Evolutionary conservation across 2,888 invertebrate species (phyloP), one percentile per base, ranked within the genome.

Genomic region (Clusia tigrina): DNA sequence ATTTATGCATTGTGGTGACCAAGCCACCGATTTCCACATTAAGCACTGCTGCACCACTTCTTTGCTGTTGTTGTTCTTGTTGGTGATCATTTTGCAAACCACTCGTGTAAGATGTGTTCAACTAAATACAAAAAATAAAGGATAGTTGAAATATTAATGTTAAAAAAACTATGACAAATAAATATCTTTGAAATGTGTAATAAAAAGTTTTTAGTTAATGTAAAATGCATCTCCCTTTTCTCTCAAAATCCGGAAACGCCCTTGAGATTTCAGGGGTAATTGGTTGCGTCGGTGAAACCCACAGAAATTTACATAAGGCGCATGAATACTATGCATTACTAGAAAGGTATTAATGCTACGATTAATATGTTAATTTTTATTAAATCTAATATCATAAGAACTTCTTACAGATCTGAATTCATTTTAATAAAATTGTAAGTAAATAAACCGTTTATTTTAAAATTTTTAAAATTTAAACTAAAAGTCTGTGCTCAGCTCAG

Each of bases 1-100:
- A 83, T 69, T 79, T 80, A 62, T 83, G 80, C 80, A 83, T 79
- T 32, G 76, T 81, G 32, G 83, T 83, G 46, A 83, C 83, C 60
- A 83, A 72, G 12, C 83, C 83, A 24, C 83, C 83, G 53, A 83
- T 82, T 76, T 82, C 79, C 52, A 83, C 53, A 67, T 81, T 80
- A 12, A 82, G 68, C 74, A 78, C 77, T 12, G 71, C 66, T 9
- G 71, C 64, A 26, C 38, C 58, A 53, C 59, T 59, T 23, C 61
- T 66, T 18, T 66, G 62, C 46, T 68, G 67, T 60, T 71, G 66
- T 17, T 62, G 63, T n/a, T 67, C 64, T 48, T 68, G 65, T 2
- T 69, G 67, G 60, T 71, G 66, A 17, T 62, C 62, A 25, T 62
- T 18, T 52, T 58, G 60, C 51, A 52, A 53, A 24, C 32, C 64